Percentiles rank a stretch among this genome's conserved stretches.
phyloP scores from a whole-genome alignment of 2,113 vertebrate species.

The Bubo blakistoni region DNA sequence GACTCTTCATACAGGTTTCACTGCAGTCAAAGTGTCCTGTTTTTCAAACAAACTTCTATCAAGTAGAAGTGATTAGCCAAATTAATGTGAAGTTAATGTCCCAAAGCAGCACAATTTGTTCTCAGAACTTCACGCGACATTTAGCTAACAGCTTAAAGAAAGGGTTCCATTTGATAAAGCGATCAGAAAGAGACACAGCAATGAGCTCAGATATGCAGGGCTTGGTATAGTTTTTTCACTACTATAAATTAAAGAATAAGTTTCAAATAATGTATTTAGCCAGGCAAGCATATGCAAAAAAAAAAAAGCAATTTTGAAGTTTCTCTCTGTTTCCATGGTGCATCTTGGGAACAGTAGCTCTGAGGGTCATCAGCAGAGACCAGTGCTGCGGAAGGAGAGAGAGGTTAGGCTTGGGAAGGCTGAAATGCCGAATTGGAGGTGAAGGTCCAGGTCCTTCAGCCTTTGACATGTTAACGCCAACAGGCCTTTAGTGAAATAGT shows the following conservation, averaged over 20 bases:
- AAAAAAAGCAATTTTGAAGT: background rate
- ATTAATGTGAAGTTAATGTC: constrained; percentile 70
- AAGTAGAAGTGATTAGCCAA: constrained; percentile 67
- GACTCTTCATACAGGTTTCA: constrained; percentile 20
- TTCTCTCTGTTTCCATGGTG: background rate
- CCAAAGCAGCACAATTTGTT: constrained; percentile 67
- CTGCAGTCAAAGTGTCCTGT: background rate
- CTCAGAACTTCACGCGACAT: constrained; percentile 65
- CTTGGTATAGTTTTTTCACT: constrained; percentile 7
- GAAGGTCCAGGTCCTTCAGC: background rate
- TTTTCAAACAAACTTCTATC: constrained; percentile 66
- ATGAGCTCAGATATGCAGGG: background rate
- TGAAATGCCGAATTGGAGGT: background rate
- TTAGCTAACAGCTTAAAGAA: constrained; percentile 67
- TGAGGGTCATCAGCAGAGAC: background rate
- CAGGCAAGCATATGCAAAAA: background rate
- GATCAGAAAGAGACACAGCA: constrained; percentile 46
- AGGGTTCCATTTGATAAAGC: constrained; percentile 48
- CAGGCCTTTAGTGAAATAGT: background rate
- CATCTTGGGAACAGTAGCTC: background rate
- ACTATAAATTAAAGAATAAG: constrained; percentile 56
- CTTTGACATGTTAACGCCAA: background rate
- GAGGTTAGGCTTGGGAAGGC: background rate
- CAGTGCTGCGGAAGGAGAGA: background rate
- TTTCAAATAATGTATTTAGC: constrained; percentile 24